Evolutionary conservation across 2,888 invertebrate genomes (phyloP), one percentile per base, ranked within the genome.

Genomic region (Muschampia staudingeri): DNA sequence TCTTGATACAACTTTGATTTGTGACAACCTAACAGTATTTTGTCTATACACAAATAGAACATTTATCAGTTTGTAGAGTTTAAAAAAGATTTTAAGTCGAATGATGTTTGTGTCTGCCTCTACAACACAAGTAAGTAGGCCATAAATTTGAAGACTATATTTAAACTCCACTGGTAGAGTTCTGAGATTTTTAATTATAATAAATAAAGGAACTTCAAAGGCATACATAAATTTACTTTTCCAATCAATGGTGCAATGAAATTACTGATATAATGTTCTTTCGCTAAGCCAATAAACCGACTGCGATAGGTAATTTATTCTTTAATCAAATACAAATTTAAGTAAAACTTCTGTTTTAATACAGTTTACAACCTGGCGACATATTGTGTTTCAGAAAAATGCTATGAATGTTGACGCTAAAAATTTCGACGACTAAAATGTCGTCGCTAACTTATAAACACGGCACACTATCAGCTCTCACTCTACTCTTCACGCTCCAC

Each of bases 111-210:
- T 73, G 30, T 30, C 65, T 12, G 30, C 9, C 67, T 16, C 67
- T 84, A 25, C 1, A 67, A 83, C 76, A 78, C 48, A 34, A 76
- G 83, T 85, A 87, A 85, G 85, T 30, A 65, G 89, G 87, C 81
- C 86, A 89, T 92, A 92, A 91, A 91, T 92, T 88, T 89, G 77
- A 85, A 70, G 87, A 90, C 91, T 88, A 93, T 93, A 93, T 93
- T 93, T 92, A 93, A 92, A 92, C 92, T 88, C 88, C 87, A 87
- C 84, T 84, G 84, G 83, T 86, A 7, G 1, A 30, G 2, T 83
- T 84, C 87, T 86, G 88, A 89, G 86, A 88, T 87, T 89, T 88
- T 85, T 73, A 83, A 80, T 82, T 69, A 69, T 84, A 85, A 82
- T 52, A 73, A 86, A 87, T 84, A 83, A 76, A 61, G 83, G 70